Evolutionary conservation across 2,888 invertebrate species (phyloP).

Genomic region (Exocentrus adspersus): DNA sequence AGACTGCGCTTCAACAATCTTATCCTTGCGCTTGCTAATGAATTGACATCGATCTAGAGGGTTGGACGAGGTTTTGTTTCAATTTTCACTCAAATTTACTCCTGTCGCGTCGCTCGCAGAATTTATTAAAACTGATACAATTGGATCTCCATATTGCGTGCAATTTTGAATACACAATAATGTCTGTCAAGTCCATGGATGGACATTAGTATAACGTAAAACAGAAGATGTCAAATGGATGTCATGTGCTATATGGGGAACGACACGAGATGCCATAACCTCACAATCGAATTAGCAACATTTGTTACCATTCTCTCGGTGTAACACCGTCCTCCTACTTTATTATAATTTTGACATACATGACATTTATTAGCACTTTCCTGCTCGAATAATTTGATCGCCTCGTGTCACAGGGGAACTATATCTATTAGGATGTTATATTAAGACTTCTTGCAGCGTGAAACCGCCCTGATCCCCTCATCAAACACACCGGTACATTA

Average conservation of each 20-base stretch:
- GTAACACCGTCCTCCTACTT: slow-evolving; percentile 4
- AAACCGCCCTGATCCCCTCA: neutral
- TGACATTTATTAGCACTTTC: slow-evolving; percentile 29
- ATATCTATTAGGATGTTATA: slow-evolving; percentile 13
- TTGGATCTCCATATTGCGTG: too few relatives aligned
- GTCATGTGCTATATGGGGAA: too few relatives aligned
- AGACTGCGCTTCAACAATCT: slow-evolving; percentile 61
- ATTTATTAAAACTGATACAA: too few relatives aligned
- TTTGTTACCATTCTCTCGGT: slow-evolving; percentile 24
- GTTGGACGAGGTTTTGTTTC: slow-evolving; percentile 58
- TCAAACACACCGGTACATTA: neutral
- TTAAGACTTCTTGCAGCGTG: slow-evolving; percentile 5
- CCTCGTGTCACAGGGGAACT: slow-evolving; percentile 17
- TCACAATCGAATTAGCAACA: slow-evolving; percentile 15
- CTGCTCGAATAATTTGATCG: slow-evolving; percentile 15
- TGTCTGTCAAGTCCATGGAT: too few relatives aligned
- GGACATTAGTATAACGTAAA: too few relatives aligned
- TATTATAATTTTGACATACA: slow-evolving; percentile 27
- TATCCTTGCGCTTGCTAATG: slow-evolving; percentile 59
- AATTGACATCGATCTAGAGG: slow-evolving; percentile 62
- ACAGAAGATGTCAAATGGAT: too few relatives aligned
- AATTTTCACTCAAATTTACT: slow-evolving; percentile 58
- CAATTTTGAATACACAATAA: too few relatives aligned
- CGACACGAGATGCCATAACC: too few relatives aligned
- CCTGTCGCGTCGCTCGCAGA: slow-evolving; percentile 26